phyloP scores from a whole-genome alignment of 2,888 invertebrate species.

The Serripes groenlandicus region DNA sequence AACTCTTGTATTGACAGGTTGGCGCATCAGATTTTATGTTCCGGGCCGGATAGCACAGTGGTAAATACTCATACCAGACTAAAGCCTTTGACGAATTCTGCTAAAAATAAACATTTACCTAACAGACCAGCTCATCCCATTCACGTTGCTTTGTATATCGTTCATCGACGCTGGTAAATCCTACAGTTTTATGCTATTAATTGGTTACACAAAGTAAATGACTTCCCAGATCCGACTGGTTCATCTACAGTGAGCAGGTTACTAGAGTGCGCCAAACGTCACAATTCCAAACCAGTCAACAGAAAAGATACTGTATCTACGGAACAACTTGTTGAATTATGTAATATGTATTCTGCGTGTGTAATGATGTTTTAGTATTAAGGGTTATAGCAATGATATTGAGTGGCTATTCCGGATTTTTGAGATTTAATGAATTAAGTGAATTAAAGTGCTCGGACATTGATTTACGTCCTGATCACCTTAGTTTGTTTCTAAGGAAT shows the following conservation, averaged over 20 bases:
- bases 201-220: slow-evolving; percentile 38
- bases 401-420: slow-evolving; percentile 34
- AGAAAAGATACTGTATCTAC: slow-evolving; percentile 27
- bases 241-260: slow-evolving; percentile 14
- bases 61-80: neutral
- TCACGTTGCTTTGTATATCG: slow-evolving; percentile 18
- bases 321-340: slow-evolving; percentile 15
- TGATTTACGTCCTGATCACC: slow-evolving; percentile 17
- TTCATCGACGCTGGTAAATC: neutral
- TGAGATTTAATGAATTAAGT: slow-evolving; percentile 32
- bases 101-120: neutral
- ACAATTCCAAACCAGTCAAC: slow-evolving; percentile 4
- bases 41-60: neutral
- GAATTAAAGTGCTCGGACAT: slow-evolving; percentile 27
- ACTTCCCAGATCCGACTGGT: slow-evolving; percentile 30
- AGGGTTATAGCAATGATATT: slow-evolving; percentile 38
- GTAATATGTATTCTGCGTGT: slow-evolving; percentile 10
- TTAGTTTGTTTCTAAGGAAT: slow-evolving; percentile 2
- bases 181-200: slow-evolving; percentile 21
- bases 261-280: slow-evolving; percentile 26
- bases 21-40: neutral
- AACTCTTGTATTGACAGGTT: neutral
- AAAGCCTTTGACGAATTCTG: neutral
- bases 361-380: slow-evolving; percentile 27
- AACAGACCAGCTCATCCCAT: slow-evolving; percentile 20